Conservation (phyloP, 2,113 vertebrate species). For the Datnioides undecimradiatus region DNA sequence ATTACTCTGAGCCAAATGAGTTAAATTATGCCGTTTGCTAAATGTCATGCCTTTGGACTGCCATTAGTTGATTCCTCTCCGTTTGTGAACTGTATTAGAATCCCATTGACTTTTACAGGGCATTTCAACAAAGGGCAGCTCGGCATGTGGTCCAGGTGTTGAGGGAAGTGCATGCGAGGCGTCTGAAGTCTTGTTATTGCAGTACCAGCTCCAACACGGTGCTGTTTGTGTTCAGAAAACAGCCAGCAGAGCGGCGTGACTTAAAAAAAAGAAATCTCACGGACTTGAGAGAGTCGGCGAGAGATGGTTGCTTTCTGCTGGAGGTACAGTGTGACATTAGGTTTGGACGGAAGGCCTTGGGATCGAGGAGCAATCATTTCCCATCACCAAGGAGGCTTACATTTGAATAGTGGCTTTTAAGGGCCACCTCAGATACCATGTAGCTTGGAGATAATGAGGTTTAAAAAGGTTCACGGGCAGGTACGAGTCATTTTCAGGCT, state of each 20-base stretch:
- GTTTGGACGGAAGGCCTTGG: not conserved
- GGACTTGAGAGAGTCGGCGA: conserved; percentile 5
- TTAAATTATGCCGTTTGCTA: conserved; percentile 55
- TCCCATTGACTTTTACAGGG: conserved; percentile 64
- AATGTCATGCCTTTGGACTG: conserved; percentile 58
- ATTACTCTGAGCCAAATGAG: not conserved
- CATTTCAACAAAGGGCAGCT: conserved; percentile 62
- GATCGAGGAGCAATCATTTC: conserved; percentile 7
- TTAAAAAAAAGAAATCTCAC: conserved; percentile 28
- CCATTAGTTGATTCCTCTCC: conserved; percentile 51
- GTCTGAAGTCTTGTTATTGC: conserved; percentile 27
- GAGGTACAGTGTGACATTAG: conserved; percentile 24
- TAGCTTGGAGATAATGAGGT: conserved; percentile 42
- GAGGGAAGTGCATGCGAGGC: conserved; percentile 1
- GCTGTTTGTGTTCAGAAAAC: conserved; percentile 18
- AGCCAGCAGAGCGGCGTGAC: not conserved
- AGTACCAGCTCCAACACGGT: not conserved
- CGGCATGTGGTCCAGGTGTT: conserved; percentile 46
- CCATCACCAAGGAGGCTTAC: conserved; percentile 16
- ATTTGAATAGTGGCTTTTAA: conserved; percentile 37
- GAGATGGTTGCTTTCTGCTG: conserved; percentile 14
- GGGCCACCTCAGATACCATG: conserved; percentile 25
- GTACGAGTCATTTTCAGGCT: conserved; percentile 35
- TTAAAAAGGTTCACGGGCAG: conserved; percentile 32
- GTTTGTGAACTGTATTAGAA: conserved; percentile 46